These are phyloP conservation scores for Zaprionus bogoriensis DNA, from an alignment of 2,888 invertebrate species.

Conservation along the genomic window DNA sequence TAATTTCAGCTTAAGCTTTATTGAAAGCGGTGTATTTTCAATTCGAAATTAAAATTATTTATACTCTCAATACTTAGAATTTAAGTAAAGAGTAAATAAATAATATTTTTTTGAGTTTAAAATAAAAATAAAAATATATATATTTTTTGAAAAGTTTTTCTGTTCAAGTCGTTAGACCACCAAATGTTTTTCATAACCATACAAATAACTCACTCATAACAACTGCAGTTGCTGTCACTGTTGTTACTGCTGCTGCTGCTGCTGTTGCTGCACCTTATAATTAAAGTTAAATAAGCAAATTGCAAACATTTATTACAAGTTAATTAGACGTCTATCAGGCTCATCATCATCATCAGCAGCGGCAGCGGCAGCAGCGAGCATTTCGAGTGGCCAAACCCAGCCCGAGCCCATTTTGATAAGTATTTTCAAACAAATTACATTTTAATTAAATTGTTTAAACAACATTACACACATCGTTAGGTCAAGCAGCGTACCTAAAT, in stretches of 20 bases:
- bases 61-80: no score
- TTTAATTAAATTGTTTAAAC: constrained; percentile 82
- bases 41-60: no score
- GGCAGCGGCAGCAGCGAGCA: constrained; percentile 14
- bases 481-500: constrained; percentile 78
- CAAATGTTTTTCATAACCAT: background rate
- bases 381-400: constrained; percentile 24
- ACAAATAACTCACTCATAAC: constrained; percentile 45
- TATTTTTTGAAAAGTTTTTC: no score
- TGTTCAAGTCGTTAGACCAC: no score
- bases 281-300: constrained; percentile 77
- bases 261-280: constrained; percentile 56
- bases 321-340: constrained; percentile 73
- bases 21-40: no score
- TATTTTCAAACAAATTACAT: constrained; percentile 81
- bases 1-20: no score
- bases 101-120: no score
- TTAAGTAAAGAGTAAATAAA: no score
- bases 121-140: no score
- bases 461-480: constrained; percentile 81
- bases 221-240: constrained; percentile 14
- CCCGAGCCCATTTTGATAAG: constrained; percentile 73
- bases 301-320: constrained; percentile 77
- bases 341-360: constrained; percentile 62
- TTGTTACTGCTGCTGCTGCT: constrained; percentile 14